A percentile compares a stretch with the other conserved stretches of the same genome.
Conservation (phyloP, 2,888 invertebrate genomes). For the Pachymerium ferrugineum region DNA sequence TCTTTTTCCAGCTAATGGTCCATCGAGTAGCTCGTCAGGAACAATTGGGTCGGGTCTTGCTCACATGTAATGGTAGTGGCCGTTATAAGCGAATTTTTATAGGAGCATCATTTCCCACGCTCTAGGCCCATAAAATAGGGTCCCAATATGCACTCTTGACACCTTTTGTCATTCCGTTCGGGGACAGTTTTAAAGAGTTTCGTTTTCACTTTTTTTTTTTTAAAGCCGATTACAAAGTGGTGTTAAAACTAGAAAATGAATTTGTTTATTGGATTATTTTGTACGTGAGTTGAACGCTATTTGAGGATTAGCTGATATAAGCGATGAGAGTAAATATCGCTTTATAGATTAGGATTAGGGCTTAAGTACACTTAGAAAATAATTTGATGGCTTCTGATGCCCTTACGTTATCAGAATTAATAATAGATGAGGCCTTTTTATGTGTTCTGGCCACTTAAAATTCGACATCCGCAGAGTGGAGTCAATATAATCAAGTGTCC, state of each 20-base stretch:
- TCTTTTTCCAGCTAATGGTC: constrained; percentile 8
- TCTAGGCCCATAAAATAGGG: neutral
- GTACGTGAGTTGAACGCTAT: neutral
- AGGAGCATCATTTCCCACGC: constrained; percentile 15
- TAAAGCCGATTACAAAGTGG: too few relatives aligned
- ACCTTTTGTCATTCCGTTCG: neutral
- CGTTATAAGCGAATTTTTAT: constrained; percentile 24
- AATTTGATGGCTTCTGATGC: constrained; percentile 19
- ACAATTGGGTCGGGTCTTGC: constrained; percentile 11
- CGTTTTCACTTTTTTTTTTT: too few relatives aligned
- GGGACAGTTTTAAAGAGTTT: too few relatives aligned
- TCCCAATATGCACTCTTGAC: constrained; percentile 10
- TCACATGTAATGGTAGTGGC: constrained; percentile 2
- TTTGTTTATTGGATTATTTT: neutral
- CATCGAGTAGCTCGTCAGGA: constrained; percentile 27
- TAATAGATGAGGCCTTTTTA: constrained; percentile 22
- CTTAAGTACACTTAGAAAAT: neutral
- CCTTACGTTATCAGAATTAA: constrained; percentile 17
- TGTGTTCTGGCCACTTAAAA: neutral
- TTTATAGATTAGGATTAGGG: constrained; percentile 24
- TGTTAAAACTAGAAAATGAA: neutral
- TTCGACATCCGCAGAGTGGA: neutral
- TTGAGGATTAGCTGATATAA: neutral
- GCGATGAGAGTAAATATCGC: neutral
- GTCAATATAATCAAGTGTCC: neutral